Evolutionary conservation across 1,140 invertebrate genomes (phyloP).

Genomic region (Zaprionus gabonicus): DNA sequence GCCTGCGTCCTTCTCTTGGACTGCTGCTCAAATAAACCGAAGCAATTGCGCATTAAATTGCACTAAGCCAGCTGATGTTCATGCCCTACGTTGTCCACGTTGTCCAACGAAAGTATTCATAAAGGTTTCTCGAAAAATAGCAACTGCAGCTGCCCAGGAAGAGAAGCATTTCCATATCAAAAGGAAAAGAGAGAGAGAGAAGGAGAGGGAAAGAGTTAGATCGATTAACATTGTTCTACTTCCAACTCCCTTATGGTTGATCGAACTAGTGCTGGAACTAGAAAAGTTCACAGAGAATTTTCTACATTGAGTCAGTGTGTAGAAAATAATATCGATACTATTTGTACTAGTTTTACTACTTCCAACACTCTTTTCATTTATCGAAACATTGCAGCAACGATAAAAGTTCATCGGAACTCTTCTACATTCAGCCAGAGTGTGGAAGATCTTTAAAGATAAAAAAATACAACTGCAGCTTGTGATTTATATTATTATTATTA

Average conservation of each 20-base stretch:
- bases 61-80: conserved; percentile 43
- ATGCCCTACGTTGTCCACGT: conserved; percentile 6
- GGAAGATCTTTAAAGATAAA: background rate
- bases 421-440: too few species aligned
- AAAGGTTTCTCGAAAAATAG: background rate
- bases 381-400: background rate
- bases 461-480: background rate
- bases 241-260: background rate
- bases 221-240: background rate
- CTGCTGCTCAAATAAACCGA: conserved; percentile 48
- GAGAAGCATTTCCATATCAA: background rate
- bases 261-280: background rate
- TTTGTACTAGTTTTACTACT: too few species aligned
- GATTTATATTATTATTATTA: too few species aligned
- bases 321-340: too few species aligned
- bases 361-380: background rate
- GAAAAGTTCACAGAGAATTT: background rate
- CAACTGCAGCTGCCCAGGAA: background rate
- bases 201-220: background rate
- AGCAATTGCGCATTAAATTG: conserved; percentile 58
- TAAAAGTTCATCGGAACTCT: too few species aligned
- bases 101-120: conserved; percentile 4
- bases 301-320: too few species aligned
- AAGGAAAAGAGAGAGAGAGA: background rate
- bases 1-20: background rate